These are phyloP conservation scores for Sprattus sprattus DNA, from an alignment of 2,113 vertebrate species.

Conservation along the genomic window DNA sequence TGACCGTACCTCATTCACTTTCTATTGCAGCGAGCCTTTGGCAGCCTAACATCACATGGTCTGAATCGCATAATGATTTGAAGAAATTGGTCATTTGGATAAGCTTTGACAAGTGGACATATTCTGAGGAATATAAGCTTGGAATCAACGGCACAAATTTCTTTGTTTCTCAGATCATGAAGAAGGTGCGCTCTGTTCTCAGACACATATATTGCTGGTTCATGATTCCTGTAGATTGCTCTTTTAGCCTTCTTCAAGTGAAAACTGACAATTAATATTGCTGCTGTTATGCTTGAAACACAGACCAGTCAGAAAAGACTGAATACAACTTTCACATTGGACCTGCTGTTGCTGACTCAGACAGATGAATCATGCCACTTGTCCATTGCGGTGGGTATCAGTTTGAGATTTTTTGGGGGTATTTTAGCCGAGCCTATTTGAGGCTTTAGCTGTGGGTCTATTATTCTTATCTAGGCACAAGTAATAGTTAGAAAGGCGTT, in stretches of 20 bases:
- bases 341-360: background rate
- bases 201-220: background rate
- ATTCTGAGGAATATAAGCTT: background rate
- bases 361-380: background rate
- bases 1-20: background rate
- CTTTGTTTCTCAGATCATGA: background rate
- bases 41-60: constrained; percentile 1
- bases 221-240: background rate
- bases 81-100: background rate
- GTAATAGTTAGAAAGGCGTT: background rate
- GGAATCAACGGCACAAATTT: background rate
- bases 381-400: background rate
- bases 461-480: background rate
- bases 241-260: background rate
- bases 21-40: background rate
- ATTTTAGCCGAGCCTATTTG: background rate
- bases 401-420: background rate
- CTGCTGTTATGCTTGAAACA: background rate
- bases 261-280: background rate
- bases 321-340: background rate
- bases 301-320: background rate
- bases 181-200: background rate
- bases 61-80: background rate
- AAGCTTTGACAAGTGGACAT: constrained; percentile 2
- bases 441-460: background rate